Evolutionary conservation across 30 jellyfish, hydroid and myxozoan genomes (phyloP), one percentile per base, ranked within the genome.

Genomic region (Aurelia aurita): DNA sequence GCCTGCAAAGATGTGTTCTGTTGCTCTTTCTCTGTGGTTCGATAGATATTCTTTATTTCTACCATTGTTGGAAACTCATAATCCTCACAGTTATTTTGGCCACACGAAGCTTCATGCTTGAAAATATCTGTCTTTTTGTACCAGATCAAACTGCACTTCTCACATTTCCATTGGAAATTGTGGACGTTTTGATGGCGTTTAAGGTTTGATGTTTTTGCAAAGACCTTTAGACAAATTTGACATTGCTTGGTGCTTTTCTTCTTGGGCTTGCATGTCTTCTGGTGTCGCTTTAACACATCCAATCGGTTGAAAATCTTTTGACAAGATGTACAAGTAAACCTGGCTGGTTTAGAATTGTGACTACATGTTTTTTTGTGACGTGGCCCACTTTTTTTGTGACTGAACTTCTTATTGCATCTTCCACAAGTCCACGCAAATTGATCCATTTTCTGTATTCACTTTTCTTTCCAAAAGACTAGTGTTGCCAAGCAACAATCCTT

Each of bases 281-380:
- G 77, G 77, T 65, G 77, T 65, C 77, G 77, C 34, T 65, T 65
- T 65, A 65, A 65, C 49, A 65, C 77, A 65, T 65, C 77, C 11
- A 65, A 34, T 65, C 77, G 77, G 53, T 65, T 65, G 53, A 65
- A 65, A 65, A 16, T 28, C 77, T 65, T 65, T 65, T 65, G 54
- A 65, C 77, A 65, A n/a, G 77, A 65, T 65, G 54, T 65, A 53
- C 77, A 65, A 28, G 49, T 34, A 20, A 65, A 65, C 21, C 53
- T 16, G 27, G 54, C 77, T 16, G 77, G 53, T 65, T 65, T 65
- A n/a, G n/a, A n/a, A n/a, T n/a, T n/a, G n/a, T n/a, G n/a, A 16
- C 77, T 28, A 34, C 77, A 65, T 65, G 77, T 65, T 34, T 65
- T 65, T 65, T 12, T 65, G 77, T 65, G 77, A 65, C 77, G 77